Percentiles rank a stretch among this genome's conserved stretches.
Evolutionary conservation across 2,113 vertebrate species (phyloP).

Genomic region (Halichoerus grypus): DNA sequence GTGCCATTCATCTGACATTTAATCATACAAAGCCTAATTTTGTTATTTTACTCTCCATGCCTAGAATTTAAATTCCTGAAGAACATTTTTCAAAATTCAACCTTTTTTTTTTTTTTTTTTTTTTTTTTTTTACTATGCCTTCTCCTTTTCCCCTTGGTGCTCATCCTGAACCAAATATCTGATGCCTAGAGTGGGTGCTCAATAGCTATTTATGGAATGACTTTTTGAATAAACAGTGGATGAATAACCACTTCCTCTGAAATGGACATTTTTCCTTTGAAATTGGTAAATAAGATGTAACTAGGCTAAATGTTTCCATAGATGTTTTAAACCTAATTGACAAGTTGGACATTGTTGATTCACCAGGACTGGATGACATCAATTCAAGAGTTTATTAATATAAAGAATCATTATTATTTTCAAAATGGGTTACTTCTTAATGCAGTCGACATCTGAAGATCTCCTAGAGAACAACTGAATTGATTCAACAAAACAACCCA

Average conservation of each 20-base stretch:
- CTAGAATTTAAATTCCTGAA: neutral
- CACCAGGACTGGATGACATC: neutral
- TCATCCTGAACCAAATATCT: neutral
- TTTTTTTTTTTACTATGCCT: neutral
- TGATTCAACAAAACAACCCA: neutral
- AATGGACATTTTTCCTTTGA: constrained; percentile 21
- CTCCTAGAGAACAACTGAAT: neutral
- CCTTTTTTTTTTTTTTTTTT: neutral
- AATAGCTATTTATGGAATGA: neutral
- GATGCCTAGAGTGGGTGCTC: neutral
- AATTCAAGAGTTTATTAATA: neutral
- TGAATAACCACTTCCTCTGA: neutral
- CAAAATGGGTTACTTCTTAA: constrained; percentile 27
- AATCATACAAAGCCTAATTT: neutral
- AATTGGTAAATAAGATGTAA: neutral
- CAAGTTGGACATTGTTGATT: neutral
- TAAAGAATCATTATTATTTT: constrained; percentile 10
- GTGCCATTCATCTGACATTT: neutral
- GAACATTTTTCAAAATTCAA: neutral
- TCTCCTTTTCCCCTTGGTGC: neutral
- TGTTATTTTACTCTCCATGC: neutral
- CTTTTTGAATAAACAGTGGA: neutral
- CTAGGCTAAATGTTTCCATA: neutral
- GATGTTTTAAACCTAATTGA: neutral
- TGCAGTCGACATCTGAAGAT: neutral